Evolutionary conservation across 2,888 invertebrate genomes (phyloP), one percentile per base, ranked within the genome.

Genomic region (Gortyna flavago): DNA sequence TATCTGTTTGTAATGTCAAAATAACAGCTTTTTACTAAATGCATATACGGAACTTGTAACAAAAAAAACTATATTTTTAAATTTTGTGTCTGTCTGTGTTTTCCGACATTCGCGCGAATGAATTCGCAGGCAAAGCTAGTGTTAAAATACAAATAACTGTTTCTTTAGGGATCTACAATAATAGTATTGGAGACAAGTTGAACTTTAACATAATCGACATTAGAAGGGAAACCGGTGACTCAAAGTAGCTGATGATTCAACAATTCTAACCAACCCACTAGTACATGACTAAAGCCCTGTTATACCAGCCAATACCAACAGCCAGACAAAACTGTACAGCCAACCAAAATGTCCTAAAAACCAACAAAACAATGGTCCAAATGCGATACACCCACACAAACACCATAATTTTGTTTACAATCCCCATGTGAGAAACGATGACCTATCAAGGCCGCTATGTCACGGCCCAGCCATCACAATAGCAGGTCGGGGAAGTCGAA

Each of bases 361-460:
- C 70, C 7, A 57, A 76, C 79, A 77, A 87, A 87, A 84, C 85
- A 87, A 85, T 83, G 79, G 72, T 77, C 77, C 79, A 87, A 84
- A 83, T 77, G 65, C 79, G 54, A 86, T 76, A 86, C 87, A 84
- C 85, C 83, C 79, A 87, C 88, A 89, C 84, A 83, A 85, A 89
- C 89, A 86, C 89, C 90, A 88, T 89, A 88, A 90, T 92, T 91
- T 85, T 93, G 94, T 94, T 94, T 93, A 94, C 93, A 86, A 91
- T 88, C 89, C 91, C 91, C 92, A 91, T 91, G 90, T 90, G 90
- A 89, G 88, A 90, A 89, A 88, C 92, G 94, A 93, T 93, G 92
- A 91, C 88, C 87, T 94, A 94, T 84, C 94, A 95, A 95, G 95
- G 95, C 92, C 95, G 91, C 80, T 85, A 87, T 92, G 93, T 94